Evolutionary conservation across 2,113 vertebrate genomes (phyloP).

Genomic region (Odontophorus gujanensis): DNA sequence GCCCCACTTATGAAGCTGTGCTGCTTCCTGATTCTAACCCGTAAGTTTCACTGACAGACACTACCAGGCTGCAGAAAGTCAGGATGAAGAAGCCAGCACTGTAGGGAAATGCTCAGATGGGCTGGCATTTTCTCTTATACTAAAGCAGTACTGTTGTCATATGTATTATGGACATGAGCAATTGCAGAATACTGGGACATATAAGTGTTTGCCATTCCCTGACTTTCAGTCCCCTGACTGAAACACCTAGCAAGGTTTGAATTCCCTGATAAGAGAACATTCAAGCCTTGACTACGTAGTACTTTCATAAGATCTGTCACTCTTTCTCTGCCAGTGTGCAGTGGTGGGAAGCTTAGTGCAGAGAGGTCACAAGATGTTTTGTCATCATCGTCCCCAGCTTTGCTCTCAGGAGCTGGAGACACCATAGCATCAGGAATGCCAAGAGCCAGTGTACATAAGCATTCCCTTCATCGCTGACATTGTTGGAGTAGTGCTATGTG

Average conservation of each 20-base stretch:
- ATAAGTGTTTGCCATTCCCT: conserved; percentile 34
- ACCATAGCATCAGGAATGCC: background rate
- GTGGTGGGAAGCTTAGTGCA: background rate
- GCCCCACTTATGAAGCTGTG: rapidly evolving
- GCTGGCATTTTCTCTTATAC: background rate
- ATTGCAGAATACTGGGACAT: background rate
- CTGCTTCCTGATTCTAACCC: background rate
- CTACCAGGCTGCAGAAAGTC: background rate
- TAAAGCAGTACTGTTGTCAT: background rate
- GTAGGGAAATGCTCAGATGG: background rate
- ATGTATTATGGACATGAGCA: background rate
- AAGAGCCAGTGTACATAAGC: background rate
- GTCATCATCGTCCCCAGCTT: background rate
- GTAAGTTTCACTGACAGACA: rapidly evolving
- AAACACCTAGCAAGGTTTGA: background rate
- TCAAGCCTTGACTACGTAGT: background rate
- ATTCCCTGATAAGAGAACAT: conserved; percentile 29
- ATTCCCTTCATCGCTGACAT: conserved; percentile 28
- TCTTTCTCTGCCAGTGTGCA: background rate
- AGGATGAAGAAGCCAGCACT: background rate
- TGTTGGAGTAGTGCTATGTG: conserved; percentile 3
- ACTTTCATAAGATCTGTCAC: background rate
- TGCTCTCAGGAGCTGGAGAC: background rate
- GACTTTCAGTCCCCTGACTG: background rate
- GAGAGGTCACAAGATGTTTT: conserved; percentile 34